These are phyloP conservation scores for Brachyptera risi DNA, from an alignment of 2,888 invertebrate genomes.

Conservation along the genomic window DNA sequence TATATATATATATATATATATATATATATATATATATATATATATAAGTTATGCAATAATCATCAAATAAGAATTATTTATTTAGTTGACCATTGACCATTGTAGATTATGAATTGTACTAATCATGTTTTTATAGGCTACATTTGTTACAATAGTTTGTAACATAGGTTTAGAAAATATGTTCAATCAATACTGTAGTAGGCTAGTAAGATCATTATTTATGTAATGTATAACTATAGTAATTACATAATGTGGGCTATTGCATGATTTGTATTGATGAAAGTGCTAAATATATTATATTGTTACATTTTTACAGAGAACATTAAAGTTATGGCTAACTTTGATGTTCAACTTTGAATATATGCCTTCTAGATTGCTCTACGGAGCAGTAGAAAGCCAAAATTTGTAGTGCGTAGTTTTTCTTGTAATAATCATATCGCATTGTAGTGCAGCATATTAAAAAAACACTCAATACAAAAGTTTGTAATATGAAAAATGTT, in stretches of 20 bases:
- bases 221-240: background rate
- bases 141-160: background rate
- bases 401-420: constrained; percentile 9
- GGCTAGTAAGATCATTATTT: background rate
- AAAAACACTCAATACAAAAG: background rate
- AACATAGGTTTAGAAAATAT: background rate
- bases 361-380: constrained; percentile 7
- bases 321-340: constrained; percentile 6
- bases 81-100: too few species aligned
- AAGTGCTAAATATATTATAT: constrained; percentile 14
- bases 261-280: constrained; percentile 15
- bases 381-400: background rate
- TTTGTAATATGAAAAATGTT: background rate
- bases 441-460: constrained; percentile 15
- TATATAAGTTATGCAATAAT: too few species aligned
- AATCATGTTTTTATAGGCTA: background rate
- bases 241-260: constrained; percentile 5
- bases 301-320: background rate
- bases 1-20: too few species aligned
- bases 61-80: too few species aligned
- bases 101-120: background rate
- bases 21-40: too few species aligned
- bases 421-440: background rate
- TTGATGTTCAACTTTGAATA: constrained; percentile 4
- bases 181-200: too few species aligned